Conservation (phyloP, 2,888 invertebrate genomes). For the Xanthostigma xanthostigma region DNA sequence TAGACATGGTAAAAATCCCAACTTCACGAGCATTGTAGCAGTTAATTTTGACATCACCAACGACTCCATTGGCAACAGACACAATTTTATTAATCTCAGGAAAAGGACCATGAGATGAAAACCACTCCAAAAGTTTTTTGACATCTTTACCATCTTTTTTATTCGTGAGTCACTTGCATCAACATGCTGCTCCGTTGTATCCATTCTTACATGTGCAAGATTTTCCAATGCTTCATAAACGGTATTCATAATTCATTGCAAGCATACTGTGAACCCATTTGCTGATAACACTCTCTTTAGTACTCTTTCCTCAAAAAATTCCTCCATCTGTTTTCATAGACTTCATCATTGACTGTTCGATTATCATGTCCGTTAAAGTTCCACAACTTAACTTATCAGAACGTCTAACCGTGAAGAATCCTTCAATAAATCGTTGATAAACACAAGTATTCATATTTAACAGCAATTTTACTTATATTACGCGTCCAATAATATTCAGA, state of each 20-base stretch:
- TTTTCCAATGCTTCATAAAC: conserved; percentile 10
- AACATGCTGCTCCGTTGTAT: conserved; percentile 23
- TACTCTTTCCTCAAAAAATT: conserved; percentile 24
- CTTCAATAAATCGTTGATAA: too few species aligned
- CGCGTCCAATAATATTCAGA: too few species aligned
- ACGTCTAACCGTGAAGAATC: conserved; percentile 18
- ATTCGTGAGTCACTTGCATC: conserved; percentile 23
- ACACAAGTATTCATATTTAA: too few species aligned
- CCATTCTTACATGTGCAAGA: conserved; percentile 12
- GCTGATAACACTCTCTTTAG: conserved; percentile 22
- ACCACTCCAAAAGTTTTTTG: conserved; percentile 3
- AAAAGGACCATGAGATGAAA: background rate
- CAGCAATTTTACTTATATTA: too few species aligned
- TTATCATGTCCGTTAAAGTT: conserved; percentile 24
- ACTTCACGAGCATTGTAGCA: conserved; percentile 18
- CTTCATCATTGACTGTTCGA: conserved; percentile 20
- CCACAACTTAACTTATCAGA: conserved; percentile 25
- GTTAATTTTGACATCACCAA: conserved; percentile 13
- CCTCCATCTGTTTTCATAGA: conserved; percentile 25
- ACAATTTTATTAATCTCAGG: conserved; percentile 10
- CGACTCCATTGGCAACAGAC: conserved; percentile 13
- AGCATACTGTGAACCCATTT: conserved; percentile 23
- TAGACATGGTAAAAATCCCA: conserved; percentile 16
- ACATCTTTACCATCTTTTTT: conserved; percentile 16
- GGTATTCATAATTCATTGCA: conserved; percentile 18